These are phyloP conservation scores for Uromys caudimaculatus DNA, from an alignment of 2,797 vertebrate species.

Conservation along the genomic window DNA sequence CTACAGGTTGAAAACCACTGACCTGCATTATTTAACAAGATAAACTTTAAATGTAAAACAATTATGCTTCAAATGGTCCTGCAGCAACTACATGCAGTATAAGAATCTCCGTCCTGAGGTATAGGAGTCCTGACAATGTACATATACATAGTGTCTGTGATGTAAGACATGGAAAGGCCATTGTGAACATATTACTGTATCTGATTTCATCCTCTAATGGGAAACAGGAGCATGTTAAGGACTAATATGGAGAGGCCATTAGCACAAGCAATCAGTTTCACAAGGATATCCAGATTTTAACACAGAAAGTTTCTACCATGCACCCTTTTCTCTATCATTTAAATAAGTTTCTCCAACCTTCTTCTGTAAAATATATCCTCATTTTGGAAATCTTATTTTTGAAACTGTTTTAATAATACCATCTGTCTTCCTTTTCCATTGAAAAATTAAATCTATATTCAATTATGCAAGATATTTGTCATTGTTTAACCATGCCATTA, in stretches of 20 bases:
- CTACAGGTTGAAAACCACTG: not conserved
- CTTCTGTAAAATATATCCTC: slow-evolving; percentile 51
- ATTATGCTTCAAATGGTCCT: not conserved
- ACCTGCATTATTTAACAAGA: not conserved
- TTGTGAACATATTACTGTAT: not conserved
- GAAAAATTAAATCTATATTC: slow-evolving; percentile 80
- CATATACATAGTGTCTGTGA: not conserved
- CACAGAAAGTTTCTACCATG: not conserved
- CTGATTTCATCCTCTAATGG: not conserved
- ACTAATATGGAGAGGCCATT: not conserved
- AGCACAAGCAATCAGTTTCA: not conserved
- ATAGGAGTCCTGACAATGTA: not conserved
- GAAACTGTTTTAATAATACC: slow-evolving; percentile 63
- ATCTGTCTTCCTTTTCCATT: slow-evolving; percentile 69
- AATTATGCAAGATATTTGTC: slow-evolving; percentile 73
- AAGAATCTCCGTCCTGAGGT: not conserved
- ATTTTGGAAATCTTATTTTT: slow-evolving; percentile 72
- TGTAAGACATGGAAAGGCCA: not conserved
- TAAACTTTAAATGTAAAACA: not conserved
- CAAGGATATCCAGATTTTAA: not conserved
- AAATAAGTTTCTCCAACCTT: not conserved
- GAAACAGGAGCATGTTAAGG: not conserved
- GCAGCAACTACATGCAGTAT: accelerated
- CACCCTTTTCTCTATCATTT: not conserved
- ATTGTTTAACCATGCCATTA: slow-evolving; percentile 72